These are phyloP conservation scores for Carassius carassius DNA, from an alignment of 2,113 vertebrate genomes.

Conservation along the genomic window DNA sequence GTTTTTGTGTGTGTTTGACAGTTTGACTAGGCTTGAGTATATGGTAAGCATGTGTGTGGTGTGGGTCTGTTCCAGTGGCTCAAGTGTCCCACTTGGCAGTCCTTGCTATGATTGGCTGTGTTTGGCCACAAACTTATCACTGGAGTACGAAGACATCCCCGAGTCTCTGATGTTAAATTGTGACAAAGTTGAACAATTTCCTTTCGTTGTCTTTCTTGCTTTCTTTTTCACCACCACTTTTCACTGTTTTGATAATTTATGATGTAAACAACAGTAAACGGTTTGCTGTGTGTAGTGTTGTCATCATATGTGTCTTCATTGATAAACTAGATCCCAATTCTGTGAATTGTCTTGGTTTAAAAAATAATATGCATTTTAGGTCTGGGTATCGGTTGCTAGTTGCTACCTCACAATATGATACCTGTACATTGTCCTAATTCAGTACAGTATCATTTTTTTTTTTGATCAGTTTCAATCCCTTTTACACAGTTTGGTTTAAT, in stretches of 20 bases:
- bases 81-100: slow-evolving; percentile 50
- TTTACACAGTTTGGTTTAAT: not conserved
- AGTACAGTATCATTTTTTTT: not conserved
- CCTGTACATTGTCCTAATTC: not conserved
- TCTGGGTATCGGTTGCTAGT: too few relatives aligned
- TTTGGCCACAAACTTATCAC: slow-evolving; percentile 47
- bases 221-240: not conserved
- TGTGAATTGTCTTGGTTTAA: not conserved
- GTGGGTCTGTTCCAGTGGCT: slow-evolving; percentile 26
- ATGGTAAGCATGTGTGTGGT: not conserved
- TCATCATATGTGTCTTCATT: not conserved
- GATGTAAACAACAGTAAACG: not conserved
- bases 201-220: not conserved
- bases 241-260: not conserved
- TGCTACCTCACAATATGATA: not conserved
- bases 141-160: slow-evolving; percentile 32
- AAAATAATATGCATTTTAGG: not conserved
- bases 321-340: too few relatives aligned
- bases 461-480: not conserved
- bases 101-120: slow-evolving; percentile 26
- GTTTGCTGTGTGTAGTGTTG: not conserved
- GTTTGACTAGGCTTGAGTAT: slow-evolving; percentile 5
- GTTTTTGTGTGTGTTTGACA: slow-evolving; percentile 34
- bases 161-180: slow-evolving; percentile 16
- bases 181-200: not conserved